Conservation (phyloP, 2,113 vertebrate genomes). For the Corythaixoides concolor region DNA sequence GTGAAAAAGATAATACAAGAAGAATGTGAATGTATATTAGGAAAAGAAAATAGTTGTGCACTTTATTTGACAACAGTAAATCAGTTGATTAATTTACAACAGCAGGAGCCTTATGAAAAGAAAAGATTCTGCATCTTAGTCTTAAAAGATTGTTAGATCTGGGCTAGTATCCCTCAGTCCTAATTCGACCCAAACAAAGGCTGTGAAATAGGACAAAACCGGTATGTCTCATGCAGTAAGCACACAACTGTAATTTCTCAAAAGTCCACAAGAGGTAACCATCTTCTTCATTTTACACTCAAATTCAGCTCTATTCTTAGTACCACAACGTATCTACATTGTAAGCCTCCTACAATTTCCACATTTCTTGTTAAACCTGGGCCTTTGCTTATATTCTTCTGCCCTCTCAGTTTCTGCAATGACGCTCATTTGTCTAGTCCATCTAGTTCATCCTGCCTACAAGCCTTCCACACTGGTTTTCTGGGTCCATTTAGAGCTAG, state of each 20-base stretch:
- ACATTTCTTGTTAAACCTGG: neutral
- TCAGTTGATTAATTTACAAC: neutral
- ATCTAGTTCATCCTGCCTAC: neutral
- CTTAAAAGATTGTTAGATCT: no score
- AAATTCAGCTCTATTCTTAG: neutral
- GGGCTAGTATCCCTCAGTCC: neutral
- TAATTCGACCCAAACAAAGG: neutral
- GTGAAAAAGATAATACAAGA: neutral
- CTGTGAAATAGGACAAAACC: neutral
- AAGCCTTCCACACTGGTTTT: neutral
- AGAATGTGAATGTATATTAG: neutral
- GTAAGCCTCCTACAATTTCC: neutral
- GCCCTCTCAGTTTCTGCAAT: neutral
- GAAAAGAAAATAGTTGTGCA: neutral
- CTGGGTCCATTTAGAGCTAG: neutral
- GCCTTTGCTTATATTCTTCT: neutral
- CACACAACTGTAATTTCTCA: neutral
- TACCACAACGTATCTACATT: neutral
- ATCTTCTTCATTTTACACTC: neutral
- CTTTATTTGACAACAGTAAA: neutral
- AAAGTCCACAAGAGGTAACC: neutral
- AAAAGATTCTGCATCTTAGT: neutral
- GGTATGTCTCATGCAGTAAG: neutral
- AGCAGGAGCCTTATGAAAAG: neutral
- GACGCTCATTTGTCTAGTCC: neutral